Evolutionary conservation across 2,797 vertebrate genomes (phyloP).

Genomic region (Dermochelys coriacea): DNA sequence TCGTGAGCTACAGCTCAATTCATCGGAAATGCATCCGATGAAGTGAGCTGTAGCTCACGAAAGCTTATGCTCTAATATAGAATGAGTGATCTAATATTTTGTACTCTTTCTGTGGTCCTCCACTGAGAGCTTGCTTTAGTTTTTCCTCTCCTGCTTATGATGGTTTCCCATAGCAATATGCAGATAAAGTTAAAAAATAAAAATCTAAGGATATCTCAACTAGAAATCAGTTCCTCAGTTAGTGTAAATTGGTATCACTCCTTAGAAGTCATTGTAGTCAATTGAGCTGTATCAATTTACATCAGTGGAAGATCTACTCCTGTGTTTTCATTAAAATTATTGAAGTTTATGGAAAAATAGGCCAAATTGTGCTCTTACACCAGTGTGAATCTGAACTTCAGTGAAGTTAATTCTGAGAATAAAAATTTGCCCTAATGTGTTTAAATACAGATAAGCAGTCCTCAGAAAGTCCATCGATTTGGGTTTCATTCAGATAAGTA

Average conservation of each 20-base stretch:
- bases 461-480: background rate
- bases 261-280: background rate
- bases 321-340: background rate
- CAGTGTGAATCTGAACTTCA: background rate
- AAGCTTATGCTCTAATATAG: too few relatives aligned
- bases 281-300: background rate
- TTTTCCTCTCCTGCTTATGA: background rate
- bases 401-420: background rate
- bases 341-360: background rate
- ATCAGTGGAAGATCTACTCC: background rate
- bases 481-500: background rate
- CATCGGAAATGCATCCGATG: too few relatives aligned
- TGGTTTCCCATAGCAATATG: background rate
- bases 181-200: background rate
- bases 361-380: background rate
- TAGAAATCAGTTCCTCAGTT: background rate
- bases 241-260: background rate
- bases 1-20: too few relatives aligned
- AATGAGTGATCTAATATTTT: background rate
- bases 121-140: background rate
- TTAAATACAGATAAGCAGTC: background rate
- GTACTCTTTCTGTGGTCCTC: background rate
- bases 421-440: background rate
- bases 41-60: too few relatives aligned
- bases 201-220: background rate